These are phyloP conservation scores for Sebastes kiyomatsui DNA, from an alignment of 2,797 vertebrate genomes.

Conservation along the genomic window DNA sequence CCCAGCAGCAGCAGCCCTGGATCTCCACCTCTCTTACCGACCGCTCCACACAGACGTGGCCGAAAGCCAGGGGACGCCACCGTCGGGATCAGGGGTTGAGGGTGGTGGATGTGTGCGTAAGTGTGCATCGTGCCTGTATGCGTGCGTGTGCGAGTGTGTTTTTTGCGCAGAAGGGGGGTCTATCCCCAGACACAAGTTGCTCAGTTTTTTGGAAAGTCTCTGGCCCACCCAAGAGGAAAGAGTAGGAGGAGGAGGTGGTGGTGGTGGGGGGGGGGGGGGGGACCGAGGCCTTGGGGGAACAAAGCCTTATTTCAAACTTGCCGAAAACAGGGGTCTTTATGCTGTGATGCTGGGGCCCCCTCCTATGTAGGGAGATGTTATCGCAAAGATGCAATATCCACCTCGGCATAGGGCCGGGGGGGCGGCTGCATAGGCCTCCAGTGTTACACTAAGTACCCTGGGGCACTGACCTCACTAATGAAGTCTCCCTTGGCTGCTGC, in stretches of 20 bases:
- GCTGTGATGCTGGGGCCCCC: slow-evolving; percentile 77
- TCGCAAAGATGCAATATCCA: slow-evolving; percentile 86
- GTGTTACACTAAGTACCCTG: slow-evolving; percentile 80
- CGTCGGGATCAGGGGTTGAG: slow-evolving; percentile 62
- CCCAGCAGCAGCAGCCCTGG: slow-evolving; percentile 57
- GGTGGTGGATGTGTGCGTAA: slow-evolving; percentile 42
- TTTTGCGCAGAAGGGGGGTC: slow-evolving; percentile 57
- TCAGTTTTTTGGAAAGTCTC: slow-evolving; percentile 83
- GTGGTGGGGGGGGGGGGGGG: slow-evolving; percentile 37
- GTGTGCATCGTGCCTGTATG: slow-evolving; percentile 53
- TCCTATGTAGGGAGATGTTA: slow-evolving; percentile 83
- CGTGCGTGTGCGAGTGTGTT: slow-evolving; percentile 44
- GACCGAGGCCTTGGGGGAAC: slow-evolving; percentile 72
- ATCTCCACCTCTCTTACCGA: slow-evolving; percentile 66
- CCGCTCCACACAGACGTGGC: slow-evolving; percentile 71
- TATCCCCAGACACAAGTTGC: slow-evolving; percentile 82
- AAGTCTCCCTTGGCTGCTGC: slow-evolving; percentile 77
- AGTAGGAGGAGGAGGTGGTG: slow-evolving; percentile 74
- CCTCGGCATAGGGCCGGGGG: slow-evolving; percentile 69
- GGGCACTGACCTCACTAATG: slow-evolving; percentile 82
- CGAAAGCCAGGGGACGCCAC: slow-evolving; percentile 74
- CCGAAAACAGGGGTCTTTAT: slow-evolving; percentile 85
- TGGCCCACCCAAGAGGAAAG: slow-evolving; percentile 83
- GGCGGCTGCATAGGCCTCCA: slow-evolving; percentile 78
- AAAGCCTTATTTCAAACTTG: slow-evolving; percentile 85